Conservation (phyloP, 2,888 invertebrate species). For the Dryobotodes eremita region DNA sequence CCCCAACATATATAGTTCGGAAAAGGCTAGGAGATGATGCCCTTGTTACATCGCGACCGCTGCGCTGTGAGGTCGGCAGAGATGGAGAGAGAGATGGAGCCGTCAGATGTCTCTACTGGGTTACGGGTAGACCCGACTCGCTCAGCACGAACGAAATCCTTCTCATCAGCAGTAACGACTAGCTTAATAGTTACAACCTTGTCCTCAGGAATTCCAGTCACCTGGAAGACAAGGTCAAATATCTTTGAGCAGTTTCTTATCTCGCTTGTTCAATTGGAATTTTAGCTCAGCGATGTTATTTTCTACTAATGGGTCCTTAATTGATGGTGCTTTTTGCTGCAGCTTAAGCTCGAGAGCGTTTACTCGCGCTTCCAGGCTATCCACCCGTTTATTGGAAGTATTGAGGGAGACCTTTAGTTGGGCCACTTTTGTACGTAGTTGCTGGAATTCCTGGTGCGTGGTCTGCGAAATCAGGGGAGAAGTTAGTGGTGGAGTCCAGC, state of each 20-base stretch:
- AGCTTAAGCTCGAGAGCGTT: background rate
- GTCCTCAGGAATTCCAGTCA: background rate
- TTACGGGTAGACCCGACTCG: background rate
- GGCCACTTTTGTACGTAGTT: background rate
- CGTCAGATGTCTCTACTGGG: background rate
- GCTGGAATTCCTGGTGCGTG: slow-evolving; percentile 6
- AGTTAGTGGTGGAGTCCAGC: background rate
- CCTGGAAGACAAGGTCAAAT: too few relatives aligned
- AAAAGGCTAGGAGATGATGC: background rate
- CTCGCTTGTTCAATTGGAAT: background rate
- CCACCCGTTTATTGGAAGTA: background rate
- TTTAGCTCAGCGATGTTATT: background rate
- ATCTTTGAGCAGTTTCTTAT: background rate
- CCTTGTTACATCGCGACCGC: background rate
- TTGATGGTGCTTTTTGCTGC: background rate
- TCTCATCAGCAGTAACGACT: background rate
- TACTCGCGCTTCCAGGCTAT: background rate
- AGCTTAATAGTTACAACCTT: background rate
- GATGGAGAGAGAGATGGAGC: background rate
- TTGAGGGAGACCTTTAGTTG: background rate
- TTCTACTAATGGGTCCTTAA: background rate
- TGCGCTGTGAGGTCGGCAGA: background rate
- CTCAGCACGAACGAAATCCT: background rate
- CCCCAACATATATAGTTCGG: background rate
- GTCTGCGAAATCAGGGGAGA: background rate